Evolutionary conservation across 2,113 vertebrate genomes (phyloP).

Genomic region (Malaclemys terrapin): DNA sequence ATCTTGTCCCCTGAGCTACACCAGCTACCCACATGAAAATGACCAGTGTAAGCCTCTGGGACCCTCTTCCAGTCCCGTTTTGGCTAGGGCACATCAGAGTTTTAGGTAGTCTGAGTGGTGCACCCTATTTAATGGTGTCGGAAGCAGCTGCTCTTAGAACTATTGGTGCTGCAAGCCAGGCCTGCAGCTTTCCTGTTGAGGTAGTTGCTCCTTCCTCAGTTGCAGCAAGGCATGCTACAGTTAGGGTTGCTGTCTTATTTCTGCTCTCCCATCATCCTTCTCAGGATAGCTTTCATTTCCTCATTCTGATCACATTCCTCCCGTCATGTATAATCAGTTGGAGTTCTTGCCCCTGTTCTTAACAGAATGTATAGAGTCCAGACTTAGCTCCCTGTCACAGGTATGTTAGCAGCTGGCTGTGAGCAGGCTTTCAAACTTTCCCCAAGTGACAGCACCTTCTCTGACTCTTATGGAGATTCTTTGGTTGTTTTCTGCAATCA

Average conservation of each 20-base stretch:
- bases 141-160: not conserved
- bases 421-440: not conserved
- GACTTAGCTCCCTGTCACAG: not conserved
- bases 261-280: not conserved
- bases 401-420: not conserved
- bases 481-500: not conserved
- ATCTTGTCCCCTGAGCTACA: not conserved
- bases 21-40: not conserved
- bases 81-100: not conserved
- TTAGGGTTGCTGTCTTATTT: not conserved
- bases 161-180: not conserved
- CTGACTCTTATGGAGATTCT: not conserved
- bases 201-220: not conserved
- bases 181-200: not conserved
- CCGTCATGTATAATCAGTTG: accelerated
- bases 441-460: not conserved
- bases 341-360: not conserved
- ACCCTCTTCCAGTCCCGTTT: not conserved
- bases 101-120: not conserved
- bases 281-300: not conserved
- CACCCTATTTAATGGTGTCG: not conserved
- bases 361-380: accelerated
- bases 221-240: not conserved
- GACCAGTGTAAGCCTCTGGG: not conserved
- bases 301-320: not conserved